A percentile compares a stretch with the other conserved stretches of the same genome.
Conservation (phyloP, 2,113 vertebrate species). For the Desmodus rotundus region DNA sequence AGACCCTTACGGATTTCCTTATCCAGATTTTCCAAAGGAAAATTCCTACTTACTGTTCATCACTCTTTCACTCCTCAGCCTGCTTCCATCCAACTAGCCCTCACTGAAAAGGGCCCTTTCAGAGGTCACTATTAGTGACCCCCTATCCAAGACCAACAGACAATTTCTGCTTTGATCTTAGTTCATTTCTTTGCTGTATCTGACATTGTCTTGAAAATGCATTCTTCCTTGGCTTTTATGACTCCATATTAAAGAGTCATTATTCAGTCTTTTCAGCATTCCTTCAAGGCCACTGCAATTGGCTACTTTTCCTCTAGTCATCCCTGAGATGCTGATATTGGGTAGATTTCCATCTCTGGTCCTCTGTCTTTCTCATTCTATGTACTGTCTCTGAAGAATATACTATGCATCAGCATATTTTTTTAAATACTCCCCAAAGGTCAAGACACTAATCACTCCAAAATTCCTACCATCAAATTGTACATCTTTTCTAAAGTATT, state of each 20-base stretch:
- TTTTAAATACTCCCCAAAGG: neutral
- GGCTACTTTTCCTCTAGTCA: neutral
- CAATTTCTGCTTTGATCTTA: neutral
- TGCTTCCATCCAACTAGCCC: neutral
- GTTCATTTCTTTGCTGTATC: neutral
- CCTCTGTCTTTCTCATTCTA: neutral
- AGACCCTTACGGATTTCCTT: neutral
- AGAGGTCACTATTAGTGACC: neutral
- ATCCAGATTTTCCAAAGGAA: neutral
- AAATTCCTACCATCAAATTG: neutral
- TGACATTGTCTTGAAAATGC: neutral
- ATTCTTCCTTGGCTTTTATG: neutral
- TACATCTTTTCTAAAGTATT: neutral
- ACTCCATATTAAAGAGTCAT: neutral
- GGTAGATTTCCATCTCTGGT: neutral
- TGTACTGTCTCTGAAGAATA: neutral
- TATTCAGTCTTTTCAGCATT: neutral
- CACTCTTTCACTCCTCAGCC: neutral
- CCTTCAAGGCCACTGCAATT: neutral
- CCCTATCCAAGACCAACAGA: neutral
- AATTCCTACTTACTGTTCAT: neutral
- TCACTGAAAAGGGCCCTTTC: neutral
- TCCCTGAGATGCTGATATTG: neutral
- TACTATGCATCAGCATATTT: neutral
- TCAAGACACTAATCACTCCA: neutral